Evolutionary conservation across 2,888 invertebrate genomes (phyloP).

Genomic region (Mystacides longicornis): DNA sequence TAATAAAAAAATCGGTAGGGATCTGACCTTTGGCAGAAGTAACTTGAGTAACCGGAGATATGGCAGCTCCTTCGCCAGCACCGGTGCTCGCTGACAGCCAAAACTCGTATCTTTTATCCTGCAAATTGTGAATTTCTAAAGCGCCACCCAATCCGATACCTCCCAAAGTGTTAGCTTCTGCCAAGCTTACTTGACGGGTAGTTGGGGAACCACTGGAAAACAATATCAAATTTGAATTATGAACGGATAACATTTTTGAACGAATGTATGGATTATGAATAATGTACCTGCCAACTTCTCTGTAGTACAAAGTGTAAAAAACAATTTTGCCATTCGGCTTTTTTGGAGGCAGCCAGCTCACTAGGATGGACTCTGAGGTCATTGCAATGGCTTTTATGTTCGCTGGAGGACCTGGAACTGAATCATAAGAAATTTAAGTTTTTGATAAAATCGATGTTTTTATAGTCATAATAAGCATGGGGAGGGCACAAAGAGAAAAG

Average conservation of each 20-base stretch:
- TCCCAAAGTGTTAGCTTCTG: constrained; percentile 28
- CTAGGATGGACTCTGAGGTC: constrained; percentile 73
- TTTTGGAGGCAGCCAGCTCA: constrained; percentile 77
- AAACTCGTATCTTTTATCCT: constrained; percentile 73
- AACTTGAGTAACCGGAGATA: constrained; percentile 65
- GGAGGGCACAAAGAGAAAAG: no score
- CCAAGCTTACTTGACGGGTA: constrained; percentile 42
- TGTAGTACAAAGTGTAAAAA: constrained; percentile 73
- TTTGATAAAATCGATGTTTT: no score
- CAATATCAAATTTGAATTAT: no score
- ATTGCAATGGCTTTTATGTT: constrained; percentile 78
- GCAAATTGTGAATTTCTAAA: constrained; percentile 60
- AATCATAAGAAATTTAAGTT: no score
- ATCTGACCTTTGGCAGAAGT: constrained; percentile 68
- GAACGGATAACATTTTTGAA: background rate
- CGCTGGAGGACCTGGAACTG: constrained; percentile 79
- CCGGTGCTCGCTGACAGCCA: constrained; percentile 80
- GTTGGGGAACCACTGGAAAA: constrained; percentile 39
- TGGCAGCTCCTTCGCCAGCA: constrained; percentile 73
- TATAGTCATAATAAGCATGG: no score
- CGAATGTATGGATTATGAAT: background rate
- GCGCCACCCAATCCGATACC: constrained; percentile 44
- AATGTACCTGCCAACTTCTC: constrained; percentile 58
- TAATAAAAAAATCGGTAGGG: no score
- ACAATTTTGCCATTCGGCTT: constrained; percentile 75